phyloP scores from a whole-genome alignment of 2,888 invertebrate species.

The Caradrina kadenii region DNA sequence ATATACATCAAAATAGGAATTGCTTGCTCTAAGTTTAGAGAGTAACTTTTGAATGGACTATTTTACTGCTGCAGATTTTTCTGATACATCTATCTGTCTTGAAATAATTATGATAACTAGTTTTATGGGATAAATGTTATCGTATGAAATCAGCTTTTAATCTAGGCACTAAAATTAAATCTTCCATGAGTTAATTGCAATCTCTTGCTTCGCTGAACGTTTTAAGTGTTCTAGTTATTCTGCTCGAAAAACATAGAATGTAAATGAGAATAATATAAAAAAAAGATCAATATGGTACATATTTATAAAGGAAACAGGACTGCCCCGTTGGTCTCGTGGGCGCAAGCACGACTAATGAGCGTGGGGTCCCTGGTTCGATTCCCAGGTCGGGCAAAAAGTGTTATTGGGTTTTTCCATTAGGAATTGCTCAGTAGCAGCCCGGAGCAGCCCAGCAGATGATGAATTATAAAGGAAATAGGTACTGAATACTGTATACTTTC shows the following conservation, averaged over 20 bases:
- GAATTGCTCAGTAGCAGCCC: no score
- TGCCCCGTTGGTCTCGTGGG: no score
- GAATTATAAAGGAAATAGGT: not conserved
- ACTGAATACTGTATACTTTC: conserved; percentile 10
- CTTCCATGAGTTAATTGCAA: conserved; percentile 50
- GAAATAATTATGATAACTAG: conserved; percentile 22
- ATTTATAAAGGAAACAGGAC: not conserved
- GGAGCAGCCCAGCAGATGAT: no score
- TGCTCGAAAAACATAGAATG: conserved; percentile 24
- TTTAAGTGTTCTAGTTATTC: conserved; percentile 42
- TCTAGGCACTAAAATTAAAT: conserved; percentile 51
- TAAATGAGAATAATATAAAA: conserved; percentile 24
- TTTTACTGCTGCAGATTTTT: conserved; percentile 15
- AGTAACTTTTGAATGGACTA: conserved; percentile 11
- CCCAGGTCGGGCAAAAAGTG: no score
- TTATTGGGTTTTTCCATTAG: no score
- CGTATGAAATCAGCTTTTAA: conserved; percentile 31
- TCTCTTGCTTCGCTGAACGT: conserved; percentile 52
- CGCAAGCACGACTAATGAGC: no score
- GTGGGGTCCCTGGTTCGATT: no score
- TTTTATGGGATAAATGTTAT: conserved; percentile 32
- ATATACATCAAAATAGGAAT: conserved; percentile 63
- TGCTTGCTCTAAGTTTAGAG: conserved; percentile 18
- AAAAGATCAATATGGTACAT: not conserved
- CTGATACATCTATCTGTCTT: conserved; percentile 14